These are phyloP conservation scores for Cardiocondyla obscurior DNA, from an alignment of 1,140 invertebrate genomes.

Conservation along the genomic window DNA sequence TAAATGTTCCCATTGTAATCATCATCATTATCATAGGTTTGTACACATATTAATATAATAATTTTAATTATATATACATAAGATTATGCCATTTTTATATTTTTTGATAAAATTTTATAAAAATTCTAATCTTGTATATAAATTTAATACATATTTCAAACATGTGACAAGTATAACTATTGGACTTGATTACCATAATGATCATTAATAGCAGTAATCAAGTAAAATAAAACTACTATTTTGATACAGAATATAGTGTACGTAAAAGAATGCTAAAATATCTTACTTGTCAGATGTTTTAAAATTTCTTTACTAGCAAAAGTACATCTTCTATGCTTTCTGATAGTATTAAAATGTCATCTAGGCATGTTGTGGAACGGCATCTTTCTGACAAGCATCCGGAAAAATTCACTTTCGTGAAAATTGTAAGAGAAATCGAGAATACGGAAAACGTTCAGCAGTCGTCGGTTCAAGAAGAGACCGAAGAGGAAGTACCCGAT, in stretches of 20 bases:
- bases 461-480: constrained; percentile 54
- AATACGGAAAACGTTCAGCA: constrained; percentile 74
- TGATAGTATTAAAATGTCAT: constrained; percentile 62
- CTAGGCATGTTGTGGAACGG: constrained; percentile 86
- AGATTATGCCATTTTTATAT: not conserved
- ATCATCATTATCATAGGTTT: constrained; percentile 86
- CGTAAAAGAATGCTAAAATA: not conserved
- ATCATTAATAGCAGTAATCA: not conserved
- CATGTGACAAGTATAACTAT: constrained; percentile 56
- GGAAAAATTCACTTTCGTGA: constrained; percentile 83
- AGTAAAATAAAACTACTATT: not conserved
- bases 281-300: constrained; percentile 61
- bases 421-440: constrained; percentile 85
- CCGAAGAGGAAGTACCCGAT: constrained; percentile 71
- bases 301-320: not conserved
- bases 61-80: not conserved
- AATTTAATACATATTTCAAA: constrained; percentile 30
- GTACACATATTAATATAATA: constrained; percentile 45
- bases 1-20: constrained; percentile 88
- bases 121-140: not conserved
- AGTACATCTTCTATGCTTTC: constrained; percentile 61
- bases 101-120: not conserved
- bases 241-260: not conserved
- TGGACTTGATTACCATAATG: not conserved
- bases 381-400: constrained; percentile 87